These are phyloP conservation scores for Hybognathus amarus DNA, from an alignment of 2,797 vertebrate species.

Conservation along the genomic window DNA sequence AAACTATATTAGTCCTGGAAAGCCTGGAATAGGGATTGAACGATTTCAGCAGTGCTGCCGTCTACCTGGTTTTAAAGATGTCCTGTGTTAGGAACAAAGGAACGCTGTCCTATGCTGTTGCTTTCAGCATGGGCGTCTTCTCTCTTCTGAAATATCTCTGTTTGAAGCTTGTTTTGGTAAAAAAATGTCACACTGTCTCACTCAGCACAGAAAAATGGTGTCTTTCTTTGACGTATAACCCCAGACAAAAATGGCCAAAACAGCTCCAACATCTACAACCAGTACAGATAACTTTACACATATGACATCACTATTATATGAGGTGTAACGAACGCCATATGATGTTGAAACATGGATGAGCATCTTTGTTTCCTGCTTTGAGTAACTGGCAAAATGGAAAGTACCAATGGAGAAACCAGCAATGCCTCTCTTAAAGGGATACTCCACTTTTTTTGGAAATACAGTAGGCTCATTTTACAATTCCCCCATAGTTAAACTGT, in stretches of 20 bases:
- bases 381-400: conserved; percentile 50
- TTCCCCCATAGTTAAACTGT: too few relatives aligned
- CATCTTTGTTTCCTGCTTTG: conserved; percentile 39
- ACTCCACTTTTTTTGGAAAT: too few relatives aligned
- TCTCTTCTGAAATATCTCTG: background rate
- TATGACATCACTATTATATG: conserved; percentile 23
- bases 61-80: background rate
- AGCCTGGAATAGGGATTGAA: background rate
- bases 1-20: background rate
- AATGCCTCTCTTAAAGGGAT: conserved; percentile 33
- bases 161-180: conserved; percentile 6
- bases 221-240: background rate
- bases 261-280: background rate
- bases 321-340: conserved; percentile 53
- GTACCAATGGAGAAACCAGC: conserved; percentile 50
- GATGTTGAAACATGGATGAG: conserved; percentile 45
- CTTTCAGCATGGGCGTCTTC: background rate
- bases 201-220: background rate
- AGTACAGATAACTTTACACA: background rate
- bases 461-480: too few relatives aligned
- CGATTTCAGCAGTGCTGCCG: background rate
- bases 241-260: background rate
- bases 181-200: conserved; percentile 40
- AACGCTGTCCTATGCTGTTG: background rate
- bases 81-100: background rate